A percentile compares a stretch with the other conserved stretches of the same genome.
Evolutionary conservation across 2,888 invertebrate species (phyloP).

Genomic region (Ectobius pallidus): DNA sequence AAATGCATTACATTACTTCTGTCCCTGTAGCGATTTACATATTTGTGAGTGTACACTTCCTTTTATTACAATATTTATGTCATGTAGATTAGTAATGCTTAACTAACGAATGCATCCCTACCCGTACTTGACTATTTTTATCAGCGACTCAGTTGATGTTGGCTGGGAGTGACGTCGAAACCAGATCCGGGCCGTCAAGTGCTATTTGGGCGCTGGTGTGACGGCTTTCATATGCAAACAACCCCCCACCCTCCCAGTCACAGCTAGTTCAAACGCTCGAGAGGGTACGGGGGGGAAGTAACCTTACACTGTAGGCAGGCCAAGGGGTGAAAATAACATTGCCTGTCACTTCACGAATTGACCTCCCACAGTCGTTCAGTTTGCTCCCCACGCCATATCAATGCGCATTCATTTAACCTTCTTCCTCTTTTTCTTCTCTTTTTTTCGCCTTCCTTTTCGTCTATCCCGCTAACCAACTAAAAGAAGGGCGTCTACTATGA

Average conservation of each 20-base stretch:
- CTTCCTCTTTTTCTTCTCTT: neutral
- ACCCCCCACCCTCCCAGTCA: constrained; percentile 3
- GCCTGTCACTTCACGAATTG: constrained; percentile 9
- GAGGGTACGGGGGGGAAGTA: neutral
- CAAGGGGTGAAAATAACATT: neutral
- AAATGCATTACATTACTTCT: too few species aligned
- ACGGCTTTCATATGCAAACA: constrained; percentile 37
- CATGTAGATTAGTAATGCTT: too few species aligned
- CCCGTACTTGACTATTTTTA: constrained; percentile 6
- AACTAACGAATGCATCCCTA: too few species aligned
- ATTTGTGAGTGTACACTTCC: too few species aligned
- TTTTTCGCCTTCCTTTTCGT: neutral
- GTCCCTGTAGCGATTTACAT: too few species aligned
- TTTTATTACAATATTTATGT: too few species aligned
- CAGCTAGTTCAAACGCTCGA: constrained; percentile 10
- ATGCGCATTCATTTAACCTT: neutral
- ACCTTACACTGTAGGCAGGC: neutral
- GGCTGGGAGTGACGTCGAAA: constrained; percentile 36
- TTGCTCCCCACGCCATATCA: neutral
- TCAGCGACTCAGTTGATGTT: constrained; percentile 31
- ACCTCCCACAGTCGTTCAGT: neutral
- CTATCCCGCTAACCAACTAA: neutral
- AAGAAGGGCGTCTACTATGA: too few species aligned
- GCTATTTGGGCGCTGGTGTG: constrained; percentile 36
- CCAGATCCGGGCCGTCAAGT: constrained; percentile 36